A percentile compares a stretch with the other conserved stretches of the same genome.
phyloP scores from a whole-genome alignment of 2,113 vertebrate species.

The Gasterosteus nipponicus region DNA sequence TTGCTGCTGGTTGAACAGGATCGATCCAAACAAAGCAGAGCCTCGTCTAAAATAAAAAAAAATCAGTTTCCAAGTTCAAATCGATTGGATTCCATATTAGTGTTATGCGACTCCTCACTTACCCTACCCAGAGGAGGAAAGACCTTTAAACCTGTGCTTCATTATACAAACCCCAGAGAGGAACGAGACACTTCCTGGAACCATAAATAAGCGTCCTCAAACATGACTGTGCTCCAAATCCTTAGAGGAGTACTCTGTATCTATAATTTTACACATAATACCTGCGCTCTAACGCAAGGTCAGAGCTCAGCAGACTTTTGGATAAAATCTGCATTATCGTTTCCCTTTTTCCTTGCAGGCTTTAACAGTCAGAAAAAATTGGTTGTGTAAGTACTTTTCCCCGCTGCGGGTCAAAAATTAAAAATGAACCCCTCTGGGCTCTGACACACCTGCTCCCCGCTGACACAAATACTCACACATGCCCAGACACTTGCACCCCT shows the following conservation, averaged over 20 bases:
- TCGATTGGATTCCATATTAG: constrained; percentile 60
- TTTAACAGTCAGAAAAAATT: constrained; percentile 47
- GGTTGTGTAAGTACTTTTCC: constrained; percentile 34
- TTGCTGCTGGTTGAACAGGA: constrained; percentile 45
- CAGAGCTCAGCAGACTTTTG: constrained; percentile 20
- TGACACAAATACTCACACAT: constrained; percentile 35
- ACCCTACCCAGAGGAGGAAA: constrained; percentile 1
- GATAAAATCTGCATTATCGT: constrained; percentile 24
- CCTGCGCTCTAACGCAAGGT: constrained; percentile 23
- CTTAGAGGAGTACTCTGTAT: constrained; percentile 12
- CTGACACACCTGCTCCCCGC: constrained; percentile 15
- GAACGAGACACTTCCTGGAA: constrained; percentile 14
- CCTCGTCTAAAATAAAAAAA: constrained; percentile 63
- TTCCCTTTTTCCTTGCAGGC: neutral
- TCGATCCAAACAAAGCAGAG: constrained; percentile 54
- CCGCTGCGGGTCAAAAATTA: constrained; percentile 42
- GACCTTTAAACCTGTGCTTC: constrained; percentile 34
- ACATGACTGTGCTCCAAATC: neutral
- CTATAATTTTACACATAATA: constrained; percentile 26
- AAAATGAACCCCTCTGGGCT: constrained; percentile 25
- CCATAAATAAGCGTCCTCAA: constrained; percentile 12
- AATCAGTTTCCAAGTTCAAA: constrained; percentile 57
- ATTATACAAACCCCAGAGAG: constrained; percentile 24
- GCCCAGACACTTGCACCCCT: neutral
- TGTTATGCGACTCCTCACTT: neutral